Base-by-base conservation (phyloP, 2,113 vertebrate species). In the Boleophthalmus pectinirostris region DNA sequence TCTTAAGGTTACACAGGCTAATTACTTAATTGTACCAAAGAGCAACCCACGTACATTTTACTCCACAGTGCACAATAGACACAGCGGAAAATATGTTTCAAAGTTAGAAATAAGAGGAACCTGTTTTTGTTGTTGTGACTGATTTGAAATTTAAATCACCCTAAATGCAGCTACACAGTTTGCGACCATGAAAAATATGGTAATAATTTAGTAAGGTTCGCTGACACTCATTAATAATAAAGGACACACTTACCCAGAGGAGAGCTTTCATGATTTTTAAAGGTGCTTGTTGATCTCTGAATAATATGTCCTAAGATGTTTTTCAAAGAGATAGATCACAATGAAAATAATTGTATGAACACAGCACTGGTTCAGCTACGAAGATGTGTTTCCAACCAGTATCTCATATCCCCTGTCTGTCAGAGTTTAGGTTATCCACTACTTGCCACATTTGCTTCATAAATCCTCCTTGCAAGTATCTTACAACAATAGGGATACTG, bases 181-280 rank as follows among this genome's bases (percentile, higher is more conserved):
- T 64, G 33, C 61, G 58, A 61, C 58, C 57, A 61, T 61, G 58
- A 64, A 64, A 38, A 38, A 38, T 35, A 64, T 43, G 61, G 18
- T 43, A 38, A 38, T 64, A 38, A 64, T 64, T 64, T 64, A 38
- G 61, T 64, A 38, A 64, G 18, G 61, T 64, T 64, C 61, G 33
- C 61, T 64, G 61, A 64, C 61, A 38, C 33, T 64, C 33, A 64
- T 43, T 38, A 64, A 43, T 64, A 64, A 64, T 38, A 64, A 35
- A 64, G 18, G 61, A n/a, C 18, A 18, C 8, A 38, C 33, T 64
- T 64, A n/a, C 61, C 61, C 18, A 21, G 33, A 64, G 33, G 61
- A 38, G 20, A 35, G 33, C 29, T 64, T 64, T 64, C 33, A 38
- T 38, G 61, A 38, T 38, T 64, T 64, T 64, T 64, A 38, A 38